Evolutionary conservation across 2,888 invertebrate genomes (phyloP), one percentile per base, ranked within the genome.

Genomic region (Volucella bombylans): DNA sequence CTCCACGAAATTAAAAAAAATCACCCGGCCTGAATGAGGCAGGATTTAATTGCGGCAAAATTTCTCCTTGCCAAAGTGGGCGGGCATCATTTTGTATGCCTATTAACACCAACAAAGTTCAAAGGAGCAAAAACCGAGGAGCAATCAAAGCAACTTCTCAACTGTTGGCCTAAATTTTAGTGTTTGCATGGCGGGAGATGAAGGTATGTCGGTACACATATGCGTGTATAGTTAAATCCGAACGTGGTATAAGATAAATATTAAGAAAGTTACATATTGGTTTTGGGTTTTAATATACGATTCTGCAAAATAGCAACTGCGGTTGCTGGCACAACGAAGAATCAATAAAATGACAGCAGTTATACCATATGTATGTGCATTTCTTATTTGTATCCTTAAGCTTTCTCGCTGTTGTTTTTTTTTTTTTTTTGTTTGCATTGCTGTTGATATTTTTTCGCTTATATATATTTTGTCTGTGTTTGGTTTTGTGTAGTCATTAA

Each of bases 51-150:
- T 85, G 83, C 65, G 76, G 74, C 65, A 71, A 15, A 49, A 43
- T 50, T 65, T 65, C 59, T 15, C 52, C 18, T 41, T 65, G 41
- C 59, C 12, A 57, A 74, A n/a, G 31, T n/a, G 71, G 64, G 73
- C 23, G 76, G 71, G 73, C 62, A 74, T 79, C 76, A 80, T 80
- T 85, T 80, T 80, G 83, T 85, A 65, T 85, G 83, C 83, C 80
- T 85, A 85, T 85, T 85, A 85, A 85, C 83, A 85, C 83, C 83
- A 80, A 80, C 72, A 85, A 80, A 85, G 83, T 85, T 80, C 83
- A 80, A 85, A 85, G 80, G 80, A 85, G 83, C 83, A 85, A 85
- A 79, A 80, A 31, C 73, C 67, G 67, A 80, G 83, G 62, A 80
- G 83, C 83, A 85, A 80, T 85, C 80, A 85, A 80, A 85, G 64